Percentiles rank a stretch among this genome's conserved stretches.
Conservation (phyloP, 2,888 invertebrate genomes). For the Aricia artaxerxes region DNA sequence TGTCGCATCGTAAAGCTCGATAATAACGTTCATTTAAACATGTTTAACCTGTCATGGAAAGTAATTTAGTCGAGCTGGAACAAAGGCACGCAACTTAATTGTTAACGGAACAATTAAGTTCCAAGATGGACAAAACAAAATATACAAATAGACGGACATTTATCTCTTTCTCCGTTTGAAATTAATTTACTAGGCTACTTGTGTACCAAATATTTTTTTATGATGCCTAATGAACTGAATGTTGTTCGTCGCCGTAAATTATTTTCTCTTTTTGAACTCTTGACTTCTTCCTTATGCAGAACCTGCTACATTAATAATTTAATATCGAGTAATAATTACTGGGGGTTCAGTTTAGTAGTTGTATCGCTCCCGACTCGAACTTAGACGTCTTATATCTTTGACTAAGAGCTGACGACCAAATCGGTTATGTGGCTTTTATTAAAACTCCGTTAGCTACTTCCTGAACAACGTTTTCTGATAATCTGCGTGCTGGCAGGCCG, state of each 20-base stretch:
- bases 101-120: neutral
- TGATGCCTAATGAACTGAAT: neutral
- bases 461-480: too few species aligned
- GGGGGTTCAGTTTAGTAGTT: neutral
- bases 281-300: neutral
- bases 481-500: too few species aligned
- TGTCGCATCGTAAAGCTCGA: neutral
- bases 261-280: neutral
- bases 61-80: neutral
- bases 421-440: too few species aligned
- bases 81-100: constrained; percentile 16
- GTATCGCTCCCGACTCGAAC: neutral
- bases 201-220: neutral
- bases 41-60: constrained; percentile 2
- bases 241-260: neutral
- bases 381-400: neutral
- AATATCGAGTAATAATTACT: too few species aligned
- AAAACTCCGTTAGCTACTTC: too few species aligned
- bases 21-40: neutral
- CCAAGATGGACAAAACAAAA: neutral
- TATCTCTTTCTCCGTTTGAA: constrained; percentile 11
- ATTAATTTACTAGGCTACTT: constrained; percentile 6
- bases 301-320: neutral
- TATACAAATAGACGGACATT: constrained; percentile 22
- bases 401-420: too few species aligned